Evolutionary conservation across 2,888 invertebrate species (phyloP).

Genomic region (Agrotis exclamationis): DNA sequence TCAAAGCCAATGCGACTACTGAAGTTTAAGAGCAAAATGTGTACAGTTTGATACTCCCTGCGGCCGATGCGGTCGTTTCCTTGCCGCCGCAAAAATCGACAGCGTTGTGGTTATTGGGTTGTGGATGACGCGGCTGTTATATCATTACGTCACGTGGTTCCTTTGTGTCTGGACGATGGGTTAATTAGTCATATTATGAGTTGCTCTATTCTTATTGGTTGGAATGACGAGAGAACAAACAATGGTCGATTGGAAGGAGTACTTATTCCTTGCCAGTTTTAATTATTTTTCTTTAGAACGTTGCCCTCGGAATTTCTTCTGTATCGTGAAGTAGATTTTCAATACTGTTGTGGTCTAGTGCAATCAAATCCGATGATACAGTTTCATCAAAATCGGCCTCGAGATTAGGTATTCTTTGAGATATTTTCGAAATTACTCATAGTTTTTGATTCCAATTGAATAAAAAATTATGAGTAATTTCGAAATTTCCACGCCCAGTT

Average conservation of each 20-base stretch:
- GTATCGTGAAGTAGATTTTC: no score
- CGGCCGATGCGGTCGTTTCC: conserved; percentile 50
- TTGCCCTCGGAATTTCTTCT: no score
- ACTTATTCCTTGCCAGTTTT: neutral
- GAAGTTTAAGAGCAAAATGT: conserved; percentile 41
- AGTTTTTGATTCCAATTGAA: no score
- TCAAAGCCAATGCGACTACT: conserved; percentile 17
- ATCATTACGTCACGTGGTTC: conserved; percentile 73
- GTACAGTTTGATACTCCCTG: conserved; percentile 30
- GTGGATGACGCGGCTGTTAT: conserved; percentile 63
- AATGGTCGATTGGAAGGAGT: no score
- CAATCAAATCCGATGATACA: no score
- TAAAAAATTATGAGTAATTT: no score
- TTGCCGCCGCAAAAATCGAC: conserved; percentile 74
- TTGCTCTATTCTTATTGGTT: conserved; percentile 7
- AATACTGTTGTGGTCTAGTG: no score
- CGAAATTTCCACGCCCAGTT: no score
- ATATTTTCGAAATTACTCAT: no score
- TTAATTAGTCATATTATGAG: conserved; percentile 33
- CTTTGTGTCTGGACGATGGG: conserved; percentile 56
- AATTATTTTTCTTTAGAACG: no score
- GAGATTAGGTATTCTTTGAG: no score
- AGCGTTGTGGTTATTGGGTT: conserved; percentile 73
- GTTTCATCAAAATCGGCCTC: no score
- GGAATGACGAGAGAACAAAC: neutral